Percentiles rank a stretch among this genome's conserved stretches.
Conservation (phyloP, 2,888 invertebrate species). For the Helobdella robusta region DNA sequence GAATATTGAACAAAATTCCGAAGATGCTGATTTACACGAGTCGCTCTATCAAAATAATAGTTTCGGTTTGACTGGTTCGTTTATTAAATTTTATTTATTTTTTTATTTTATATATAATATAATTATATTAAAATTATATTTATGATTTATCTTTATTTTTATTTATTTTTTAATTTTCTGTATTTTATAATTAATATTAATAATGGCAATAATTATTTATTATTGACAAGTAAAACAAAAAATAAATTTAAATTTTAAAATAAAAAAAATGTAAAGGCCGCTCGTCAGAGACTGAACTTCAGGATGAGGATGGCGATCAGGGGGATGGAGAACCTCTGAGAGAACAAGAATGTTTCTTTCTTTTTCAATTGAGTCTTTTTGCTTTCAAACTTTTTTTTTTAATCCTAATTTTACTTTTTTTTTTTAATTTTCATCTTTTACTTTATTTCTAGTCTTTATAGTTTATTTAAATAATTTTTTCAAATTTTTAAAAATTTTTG, state of each 20-base stretch:
- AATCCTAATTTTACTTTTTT: neutral
- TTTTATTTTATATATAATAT: neutral
- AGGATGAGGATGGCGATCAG: slow-evolving; percentile 14
- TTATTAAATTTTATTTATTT: neutral
- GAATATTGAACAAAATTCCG: neutral
- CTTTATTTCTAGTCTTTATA: neutral
- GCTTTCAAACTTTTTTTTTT: neutral
- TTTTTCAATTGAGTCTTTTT: neutral
- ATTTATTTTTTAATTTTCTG: too few species aligned
- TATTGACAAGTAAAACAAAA: neutral
- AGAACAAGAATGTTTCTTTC: slow-evolving; percentile 6
- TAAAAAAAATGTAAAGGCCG: slow-evolving; percentile 8
- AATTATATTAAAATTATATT: too few species aligned
- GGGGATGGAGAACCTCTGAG: slow-evolving; percentile 16
- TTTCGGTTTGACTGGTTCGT: neutral
- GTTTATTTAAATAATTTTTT: neutral
- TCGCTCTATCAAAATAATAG: slow-evolving; percentile 11
- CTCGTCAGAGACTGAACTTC: slow-evolving; percentile 14
- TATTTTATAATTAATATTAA: too few species aligned
- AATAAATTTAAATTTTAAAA: neutral
- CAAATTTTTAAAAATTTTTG: neutral
- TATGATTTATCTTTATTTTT: too few species aligned
- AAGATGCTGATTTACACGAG: slow-evolving; percentile 1
- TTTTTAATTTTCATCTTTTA: neutral
- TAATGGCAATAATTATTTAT: too few species aligned